These are phyloP conservation scores for Philonicus albiceps DNA, from an alignment of 2,888 invertebrate genomes.

Conservation along the genomic window DNA sequence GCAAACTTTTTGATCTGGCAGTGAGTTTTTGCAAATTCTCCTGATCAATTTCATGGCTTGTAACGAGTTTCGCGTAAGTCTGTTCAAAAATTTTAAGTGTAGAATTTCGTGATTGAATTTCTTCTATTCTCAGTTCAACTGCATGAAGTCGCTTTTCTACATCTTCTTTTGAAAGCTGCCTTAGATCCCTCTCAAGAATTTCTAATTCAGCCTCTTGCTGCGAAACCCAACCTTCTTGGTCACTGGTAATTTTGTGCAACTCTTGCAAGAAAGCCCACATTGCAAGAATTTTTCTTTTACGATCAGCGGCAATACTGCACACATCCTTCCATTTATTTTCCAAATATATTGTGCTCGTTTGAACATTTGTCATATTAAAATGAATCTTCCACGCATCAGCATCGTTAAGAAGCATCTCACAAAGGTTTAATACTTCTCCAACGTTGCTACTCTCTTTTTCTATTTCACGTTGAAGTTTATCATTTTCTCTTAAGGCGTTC, in stretches of 20 bases:
- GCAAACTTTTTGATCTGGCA: slow-evolving; percentile 67
- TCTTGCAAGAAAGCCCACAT: slow-evolving; percentile 71
- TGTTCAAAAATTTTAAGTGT: slow-evolving; percentile 73
- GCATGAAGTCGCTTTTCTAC: slow-evolving; percentile 68
- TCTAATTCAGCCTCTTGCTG: slow-evolving; percentile 71
- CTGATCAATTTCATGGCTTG: slow-evolving; percentile 73
- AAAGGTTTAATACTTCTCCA: slow-evolving; percentile 79
- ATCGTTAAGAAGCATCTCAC: slow-evolving; percentile 79
- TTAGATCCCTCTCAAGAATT: slow-evolving; percentile 69
- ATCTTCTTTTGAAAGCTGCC: slow-evolving; percentile 67
- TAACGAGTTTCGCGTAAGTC: slow-evolving; percentile 73
- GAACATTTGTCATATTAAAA: slow-evolving; percentile 74
- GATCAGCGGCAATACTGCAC: slow-evolving; percentile 75
- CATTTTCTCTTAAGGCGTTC: slow-evolving; percentile 74
- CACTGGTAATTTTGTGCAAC: slow-evolving; percentile 66
- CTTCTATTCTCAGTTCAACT: slow-evolving; percentile 66
- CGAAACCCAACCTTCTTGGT: slow-evolving; percentile 70
- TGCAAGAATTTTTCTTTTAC: slow-evolving; percentile 72
- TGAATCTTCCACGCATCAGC: slow-evolving; percentile 76
- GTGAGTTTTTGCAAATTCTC: slow-evolving; percentile 73
- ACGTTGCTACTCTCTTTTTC: slow-evolving; percentile 80
- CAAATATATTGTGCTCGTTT: slow-evolving; percentile 72
- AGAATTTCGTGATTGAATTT: slow-evolving; percentile 67
- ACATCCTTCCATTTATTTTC: slow-evolving; percentile 83
- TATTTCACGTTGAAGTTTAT: slow-evolving; percentile 76